Evolutionary conservation across 2,113 vertebrate species (phyloP), one percentile per base, ranked within the genome.

Genomic region (Taurulus bubalis): DNA sequence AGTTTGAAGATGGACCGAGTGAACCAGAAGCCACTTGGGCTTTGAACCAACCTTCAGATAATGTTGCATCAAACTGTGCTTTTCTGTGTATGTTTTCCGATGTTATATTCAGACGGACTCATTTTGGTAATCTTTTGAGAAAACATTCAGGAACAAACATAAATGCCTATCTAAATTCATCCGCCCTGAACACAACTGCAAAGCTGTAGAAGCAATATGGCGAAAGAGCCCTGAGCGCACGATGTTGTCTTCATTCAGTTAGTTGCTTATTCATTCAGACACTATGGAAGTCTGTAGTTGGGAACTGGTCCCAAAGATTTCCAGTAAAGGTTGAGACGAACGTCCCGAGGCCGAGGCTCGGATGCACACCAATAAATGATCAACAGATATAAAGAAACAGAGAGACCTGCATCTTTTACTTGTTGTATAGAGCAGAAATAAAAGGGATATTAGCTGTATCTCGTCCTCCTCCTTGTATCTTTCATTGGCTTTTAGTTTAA

Each of bases 1-100:
- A 88, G 85, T 55, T 75, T 90, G 74, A 89, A 87, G 82, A 89
- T 82, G 77, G 60, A 80, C 51, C 30, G 67, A 82, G 53, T 77
- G 60, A 77, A 85, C 53, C 42, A 58, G 58, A 49, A 74, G 68
- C 65, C 28, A 28, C 83, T 78, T 80, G 32, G 73, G 77, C 79
- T 75, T 88, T 80, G 76, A 92, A 83, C 30, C 76, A 80, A 84
- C 68, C 64, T 24, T 59, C 71, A 63, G 80, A 84, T 80, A 71
- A 70, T 66, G 69, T 77, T 87, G 68, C 69, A 71, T 86, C 84
- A 85, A 69, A 79, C 53, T 45, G 36, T 60, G 24, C 47, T 53
- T 80, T 74, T 67, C 20, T 67, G 68, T 86, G 53, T 22, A 67
- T 62, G 30, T 72, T 75, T 63, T 83, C 45, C 0, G 71, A 18